Percentiles rank a stretch among this genome's conserved stretches.
Conservation (phyloP, 2,113 vertebrate genomes). For the Microcebus ravelobensis region DNA sequence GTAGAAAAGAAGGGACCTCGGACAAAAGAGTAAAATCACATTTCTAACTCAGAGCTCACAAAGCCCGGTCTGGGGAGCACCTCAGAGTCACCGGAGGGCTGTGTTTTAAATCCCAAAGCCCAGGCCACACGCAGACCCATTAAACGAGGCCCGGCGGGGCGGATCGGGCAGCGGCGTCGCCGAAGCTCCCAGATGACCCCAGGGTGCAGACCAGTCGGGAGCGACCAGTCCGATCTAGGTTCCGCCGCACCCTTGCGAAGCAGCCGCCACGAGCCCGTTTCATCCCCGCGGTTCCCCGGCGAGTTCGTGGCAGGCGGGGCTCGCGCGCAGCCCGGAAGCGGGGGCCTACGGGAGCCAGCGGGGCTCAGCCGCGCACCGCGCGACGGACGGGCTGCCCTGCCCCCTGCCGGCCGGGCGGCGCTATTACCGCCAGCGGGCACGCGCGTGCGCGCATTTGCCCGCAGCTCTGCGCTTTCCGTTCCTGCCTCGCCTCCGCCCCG, state of each 20-base stretch:
- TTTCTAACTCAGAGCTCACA: not conserved
- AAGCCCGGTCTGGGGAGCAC: not conserved
- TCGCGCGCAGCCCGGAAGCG: not conserved
- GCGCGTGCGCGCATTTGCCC: accelerated
- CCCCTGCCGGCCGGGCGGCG: not conserved
- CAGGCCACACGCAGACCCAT: not conserved
- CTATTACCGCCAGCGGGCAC: not conserved
- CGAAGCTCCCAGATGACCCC: not conserved
- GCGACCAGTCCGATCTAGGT: not conserved
- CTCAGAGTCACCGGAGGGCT: not conserved
- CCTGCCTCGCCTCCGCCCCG: not conserved
- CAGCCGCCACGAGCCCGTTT: not conserved
- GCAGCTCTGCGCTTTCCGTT: not conserved
- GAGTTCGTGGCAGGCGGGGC: not conserved
- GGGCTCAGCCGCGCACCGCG: accelerated
- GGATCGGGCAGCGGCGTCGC: not conserved
- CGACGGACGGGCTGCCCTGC: not conserved
- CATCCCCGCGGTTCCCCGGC: not conserved
- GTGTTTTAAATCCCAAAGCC: not conserved
- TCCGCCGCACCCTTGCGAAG: not conserved
- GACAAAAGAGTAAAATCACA: not conserved
- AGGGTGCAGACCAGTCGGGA: not conserved
- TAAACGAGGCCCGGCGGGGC: not conserved
- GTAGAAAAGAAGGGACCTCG: not conserved
- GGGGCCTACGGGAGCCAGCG: accelerated